Evolutionary conservation across 2,797 vertebrate species (phyloP), one percentile per base, ranked within the genome.

Genomic region (Gymnopithys bicolor): DNA sequence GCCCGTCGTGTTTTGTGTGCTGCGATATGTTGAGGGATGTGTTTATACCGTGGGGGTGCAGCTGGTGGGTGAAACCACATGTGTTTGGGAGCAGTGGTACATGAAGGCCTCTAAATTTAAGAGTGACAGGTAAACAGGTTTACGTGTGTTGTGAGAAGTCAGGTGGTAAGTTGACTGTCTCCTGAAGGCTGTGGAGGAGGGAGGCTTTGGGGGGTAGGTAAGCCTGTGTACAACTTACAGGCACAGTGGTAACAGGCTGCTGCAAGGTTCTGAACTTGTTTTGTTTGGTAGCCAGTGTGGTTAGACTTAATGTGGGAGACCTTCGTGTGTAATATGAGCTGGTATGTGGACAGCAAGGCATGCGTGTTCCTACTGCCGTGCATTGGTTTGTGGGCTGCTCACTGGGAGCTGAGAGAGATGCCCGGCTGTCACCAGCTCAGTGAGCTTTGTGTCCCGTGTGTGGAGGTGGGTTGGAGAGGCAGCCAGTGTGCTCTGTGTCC

Each of bases 211-310:
- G 11, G 79, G 59, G 55, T 70, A 41, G 70, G 74, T 49, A 59
- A 84, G 23, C 37, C n/a, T 59, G 4, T 7, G 25, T 67, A 17
- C 62, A 30, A 11, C 17, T 90, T 52, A n/a, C 10, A 74, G 81
- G 35, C 68, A 6, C 32, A 10, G 82, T 59, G 66, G 85, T 94
- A 92, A 70, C 93, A 95, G 87, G 87, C 91, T 94, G 73, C 79
- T 95, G 6, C 91, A 84, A 87, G 89, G 94, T 93, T 93, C 69
- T 51, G 73, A 85, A 71, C 91, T 94, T 94, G 82, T 93, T 94
- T 95, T 80, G 51, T 88, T 87, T 64, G 43, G 82, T 92, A 91
- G 89, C 75, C 19, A 1, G 2, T 46, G 82, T 87, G 95, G 93
- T 93, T 66, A 91, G 35, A 28, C 49, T 56, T 92, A 94, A 64